Evolutionary conservation across 2,113 vertebrate species (phyloP), one percentile per base, ranked within the genome.

Genomic region (Alectura lathami): DNA sequence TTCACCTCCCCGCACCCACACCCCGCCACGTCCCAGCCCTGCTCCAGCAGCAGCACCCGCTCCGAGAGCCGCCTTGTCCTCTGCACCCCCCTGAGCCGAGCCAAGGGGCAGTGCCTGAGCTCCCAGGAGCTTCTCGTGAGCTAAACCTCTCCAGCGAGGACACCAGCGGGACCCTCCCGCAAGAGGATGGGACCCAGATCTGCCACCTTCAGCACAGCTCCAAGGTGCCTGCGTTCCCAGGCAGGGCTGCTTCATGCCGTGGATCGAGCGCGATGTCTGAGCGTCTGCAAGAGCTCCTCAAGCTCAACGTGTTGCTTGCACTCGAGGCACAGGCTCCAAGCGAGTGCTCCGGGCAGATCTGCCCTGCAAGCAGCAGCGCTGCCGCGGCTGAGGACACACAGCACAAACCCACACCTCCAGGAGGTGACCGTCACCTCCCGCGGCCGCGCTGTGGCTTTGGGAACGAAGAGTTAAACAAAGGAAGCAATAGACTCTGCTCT

Each of bases 241-340:
- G 64, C 53, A 4, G 8, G 26, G 62, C 67, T 6, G 2, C 3
- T 11, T 26, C 3, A n/a, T 53, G 8, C 64, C 48, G 12, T 0
- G 3, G 27, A 21, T 3, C 8, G 9, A 0, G 24, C 0, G 14
- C 0, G 42, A 15, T 4, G 6, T 10, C 24, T 0, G 26, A 59
- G 56, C 1, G 20, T 20, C 40, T 4, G 11, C 47, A 42, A 50
- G 80, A 87, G 30, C 56, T 68, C 23, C 85, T 2, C 36, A 0
- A 32, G 57, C 82, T n/a, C 66, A 0, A 4, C 29, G 84, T 4
- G 47, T 2, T 29, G 62, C 60, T 53, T 5, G 16, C 0, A 3
- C 3, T 11, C 50, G n/a, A 8, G 13, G 32, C 0, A 1, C 57
- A 11, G 42, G 51, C 68, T n/a, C 60, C 10, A 42, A 24, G 26